These are phyloP conservation scores for Taphrorychus bicolor DNA, from an alignment of 2,888 invertebrate genomes.

Conservation along the genomic window DNA sequence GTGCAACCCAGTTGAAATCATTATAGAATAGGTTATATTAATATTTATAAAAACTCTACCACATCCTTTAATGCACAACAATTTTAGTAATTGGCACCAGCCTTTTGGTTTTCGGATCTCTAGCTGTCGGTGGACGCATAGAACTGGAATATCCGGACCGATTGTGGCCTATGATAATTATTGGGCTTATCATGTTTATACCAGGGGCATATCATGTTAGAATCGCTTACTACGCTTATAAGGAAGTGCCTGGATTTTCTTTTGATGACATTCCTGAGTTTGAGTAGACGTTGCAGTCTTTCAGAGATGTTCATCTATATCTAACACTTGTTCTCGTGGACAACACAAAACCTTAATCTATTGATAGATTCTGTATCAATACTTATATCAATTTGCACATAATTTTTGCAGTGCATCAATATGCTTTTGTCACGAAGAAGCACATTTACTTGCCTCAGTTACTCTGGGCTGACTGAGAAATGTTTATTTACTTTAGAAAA, in stretches of 20 bases:
- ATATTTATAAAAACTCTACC: neutral
- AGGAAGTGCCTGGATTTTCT: constrained; percentile 83
- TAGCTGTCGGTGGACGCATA: constrained; percentile 83
- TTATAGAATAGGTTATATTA: too few relatives aligned
- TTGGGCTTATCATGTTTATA: constrained; percentile 89
- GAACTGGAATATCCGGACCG: constrained; percentile 85
- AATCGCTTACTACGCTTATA: constrained; percentile 86
- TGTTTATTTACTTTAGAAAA: too few relatives aligned
- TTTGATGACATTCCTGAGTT: constrained; percentile 91
- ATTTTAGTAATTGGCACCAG: constrained; percentile 68
- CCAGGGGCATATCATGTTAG: constrained; percentile 91
- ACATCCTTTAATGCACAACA: neutral
- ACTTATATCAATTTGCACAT: too few relatives aligned
- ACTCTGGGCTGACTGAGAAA: too few relatives aligned
- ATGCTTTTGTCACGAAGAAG: too few relatives aligned
- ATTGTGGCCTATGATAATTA: constrained; percentile 87
- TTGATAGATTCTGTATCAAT: too few relatives aligned
- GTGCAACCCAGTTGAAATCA: too few relatives aligned
- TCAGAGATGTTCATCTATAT: too few relatives aligned
- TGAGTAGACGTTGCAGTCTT: constrained; percentile 63
- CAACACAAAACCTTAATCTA: too few relatives aligned
- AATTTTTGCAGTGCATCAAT: too few relatives aligned
- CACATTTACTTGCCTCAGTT: too few relatives aligned
- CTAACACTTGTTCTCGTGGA: too few relatives aligned
- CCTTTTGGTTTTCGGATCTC: constrained; percentile 73